Base-by-base conservation (phyloP, 2,797 vertebrate genomes). In the Spinibarbus caldwelli region DNA sequence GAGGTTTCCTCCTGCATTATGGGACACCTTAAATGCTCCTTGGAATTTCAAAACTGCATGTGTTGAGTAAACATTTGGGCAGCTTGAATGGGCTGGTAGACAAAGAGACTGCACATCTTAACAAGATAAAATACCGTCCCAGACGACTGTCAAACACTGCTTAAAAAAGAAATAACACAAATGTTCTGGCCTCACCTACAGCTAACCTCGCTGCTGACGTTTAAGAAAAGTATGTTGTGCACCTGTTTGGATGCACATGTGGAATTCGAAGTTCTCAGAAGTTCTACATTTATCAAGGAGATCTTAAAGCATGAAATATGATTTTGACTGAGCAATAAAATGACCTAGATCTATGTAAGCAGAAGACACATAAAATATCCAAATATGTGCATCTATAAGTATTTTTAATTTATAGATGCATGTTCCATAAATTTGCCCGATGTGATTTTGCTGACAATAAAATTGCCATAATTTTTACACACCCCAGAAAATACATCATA, bases 121-220 rank as follows among this genome's bases (percentile, higher is more conserved):
- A 14, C 29, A 83, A 88, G 89, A 92, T 89, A 91, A 86, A 73
- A 81, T 59, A 75, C 78, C 70, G 0, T 67, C 62, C 77, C 14
- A 7, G 26, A 14, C 1, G 83, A 86, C 26, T 83, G 81, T 70
- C 76, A 79, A 73, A 81, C 79, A 71, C n/a, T 52, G 41, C 45
- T 64, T 52, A n/a, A 71, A 82, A 81, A 84, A 84, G 23, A 64
- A 52, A 38, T 62, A 29, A 41, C n/a, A 85, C 31, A 77, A 45
- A 78, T 78, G 76, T 15, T 68, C 67, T 41, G 54, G 57, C 19
- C 77, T 64, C 41, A 64, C n/a, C 47, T 76, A 31, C 4, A 19
- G 1, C 15, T 41, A 31, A 21, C n/a, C 8, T 59, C 52, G 12
- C 26, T 47, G 14, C 36, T 47, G 59, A 47, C 59, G n/a, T 64